Conservation (phyloP, 1,140 invertebrate species). For the Acyrthosiphon pisum region DNA sequence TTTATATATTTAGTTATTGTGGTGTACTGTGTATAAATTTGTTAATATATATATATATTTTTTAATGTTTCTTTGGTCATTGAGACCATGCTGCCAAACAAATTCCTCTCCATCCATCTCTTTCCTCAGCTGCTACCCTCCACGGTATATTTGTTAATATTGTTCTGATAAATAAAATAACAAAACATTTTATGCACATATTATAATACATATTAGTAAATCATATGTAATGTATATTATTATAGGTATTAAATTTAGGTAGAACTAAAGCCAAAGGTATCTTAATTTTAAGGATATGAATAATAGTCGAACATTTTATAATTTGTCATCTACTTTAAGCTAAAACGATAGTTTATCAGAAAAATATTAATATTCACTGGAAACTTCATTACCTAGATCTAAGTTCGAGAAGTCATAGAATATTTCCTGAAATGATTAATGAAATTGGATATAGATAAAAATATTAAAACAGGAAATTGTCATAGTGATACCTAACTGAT, state of each 20-base stretch:
- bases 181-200: neutral
- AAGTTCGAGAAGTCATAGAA: neutral
- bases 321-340: neutral
- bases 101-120: no score
- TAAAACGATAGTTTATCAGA: neutral
- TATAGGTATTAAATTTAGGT: neutral
- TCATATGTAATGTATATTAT: neutral
- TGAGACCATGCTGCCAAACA: no score
- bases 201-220: neutral
- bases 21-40: no score
- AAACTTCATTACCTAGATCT: neutral
- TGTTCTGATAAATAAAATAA: neutral
- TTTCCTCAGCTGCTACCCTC: no score
- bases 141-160: neutral
- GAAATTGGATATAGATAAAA: neutral
- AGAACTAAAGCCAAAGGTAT: neutral
- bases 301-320: neutral
- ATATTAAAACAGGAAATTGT: constrained; percentile 5
- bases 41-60: no score
- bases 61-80: no score
- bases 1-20: neutral
- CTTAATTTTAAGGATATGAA: neutral
- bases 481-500: no score
- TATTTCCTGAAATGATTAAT: neutral
- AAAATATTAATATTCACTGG: neutral